Base-by-base conservation (phyloP, 2,888 invertebrate species). In the Drosophila aldrichi region DNA sequence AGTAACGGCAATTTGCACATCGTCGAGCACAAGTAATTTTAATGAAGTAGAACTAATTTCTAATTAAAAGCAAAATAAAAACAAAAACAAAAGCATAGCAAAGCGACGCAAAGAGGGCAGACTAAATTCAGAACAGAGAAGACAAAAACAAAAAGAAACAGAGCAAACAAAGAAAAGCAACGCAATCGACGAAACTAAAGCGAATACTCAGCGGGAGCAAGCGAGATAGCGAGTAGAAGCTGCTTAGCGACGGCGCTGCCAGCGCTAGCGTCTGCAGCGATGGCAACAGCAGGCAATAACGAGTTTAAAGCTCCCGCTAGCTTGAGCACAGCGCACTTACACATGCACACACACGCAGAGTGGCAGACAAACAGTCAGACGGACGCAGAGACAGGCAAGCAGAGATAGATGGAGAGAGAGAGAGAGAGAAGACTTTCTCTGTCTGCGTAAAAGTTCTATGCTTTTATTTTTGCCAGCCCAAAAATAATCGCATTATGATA, bases 401-500 rank as follows among this genome's bases (percentile, higher is more conserved):
- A 12, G 7, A 12, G 7, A n/a, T n/a, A n/a, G n/a, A n/a, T n/a
- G n/a, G n/a, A 29, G 20, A 60, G 41, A 55, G 36, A 20, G 51
- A 51, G 57, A 41, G 32, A 59, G 22, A 40, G 25, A 20, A 46
- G 36, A 41, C 25, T 36, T 16, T 54, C 68, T 73, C 76, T 82
- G 68, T 71, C 74, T 68, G 64, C 76, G 67, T 79, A 81, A 79
- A 83, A 86, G 79, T 81, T 86, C 71, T 79, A 71, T 77, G 65
- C 68, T 80, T 82, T 82, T 79, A 76, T 81, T 82, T 78, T 71
- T 34, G 77, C 70, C 70, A 79, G 60, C 74, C 81, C 72, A 74
- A 84, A 83, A 83, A 86, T 81, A 83, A 79, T 83, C 87, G 79
- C 67, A 77, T 83, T 86, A 79, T 83, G 83, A 86, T 86, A 83